Percentiles rank a stretch among this genome's conserved stretches.
These are phyloP conservation scores for Volucella zonaria DNA, from an alignment of 2,888 invertebrate genomes.

Conservation along the genomic window DNA sequence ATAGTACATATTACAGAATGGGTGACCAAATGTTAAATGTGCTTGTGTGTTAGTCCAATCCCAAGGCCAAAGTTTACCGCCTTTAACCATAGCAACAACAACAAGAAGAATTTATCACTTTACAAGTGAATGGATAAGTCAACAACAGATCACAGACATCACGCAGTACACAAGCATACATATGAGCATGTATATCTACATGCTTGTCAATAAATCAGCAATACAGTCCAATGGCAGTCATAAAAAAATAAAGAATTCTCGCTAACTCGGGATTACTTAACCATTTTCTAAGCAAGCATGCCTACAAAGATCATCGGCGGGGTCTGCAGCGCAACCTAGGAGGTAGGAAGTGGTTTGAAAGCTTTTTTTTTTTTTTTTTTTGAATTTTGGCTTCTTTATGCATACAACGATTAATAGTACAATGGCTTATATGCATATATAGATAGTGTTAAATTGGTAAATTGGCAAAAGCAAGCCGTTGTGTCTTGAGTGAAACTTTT, in stretches of 20 bases:
- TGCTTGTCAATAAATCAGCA: neutral
- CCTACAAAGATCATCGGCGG: neutral
- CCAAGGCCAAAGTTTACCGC: conserved; percentile 47
- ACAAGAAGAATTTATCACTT: conserved; percentile 38
- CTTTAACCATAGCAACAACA: conserved; percentile 21
- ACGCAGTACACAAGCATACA: neutral
- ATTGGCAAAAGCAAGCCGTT: conserved; percentile 31
- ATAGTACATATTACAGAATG: conserved; percentile 13
- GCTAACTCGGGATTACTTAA: conserved; percentile 35
- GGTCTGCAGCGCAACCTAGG: neutral
- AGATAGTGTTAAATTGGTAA: conserved; percentile 16
- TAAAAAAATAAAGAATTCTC: conserved; percentile 34
- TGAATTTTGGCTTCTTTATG: conserved; percentile 48
- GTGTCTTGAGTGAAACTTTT: conserved; percentile 3
- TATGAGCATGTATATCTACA: neutral
- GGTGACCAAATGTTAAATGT: conserved; percentile 33
- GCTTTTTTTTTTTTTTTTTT: conserved; percentile 57
- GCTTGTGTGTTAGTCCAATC: conserved; percentile 40
- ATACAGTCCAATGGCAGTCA: conserved; percentile 1
- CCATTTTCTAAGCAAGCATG: conserved; percentile 26
- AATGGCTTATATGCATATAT: neutral
- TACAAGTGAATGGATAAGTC: conserved; percentile 54
- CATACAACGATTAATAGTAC: conserved; percentile 31
- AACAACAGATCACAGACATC: conserved; percentile 21
- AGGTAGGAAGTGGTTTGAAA: conserved; percentile 45